Percentiles rank a stretch among this genome's conserved stretches.
phyloP scores from a whole-genome alignment of 1,140 invertebrate genomes.

The Drosophila bipectinata region DNA sequence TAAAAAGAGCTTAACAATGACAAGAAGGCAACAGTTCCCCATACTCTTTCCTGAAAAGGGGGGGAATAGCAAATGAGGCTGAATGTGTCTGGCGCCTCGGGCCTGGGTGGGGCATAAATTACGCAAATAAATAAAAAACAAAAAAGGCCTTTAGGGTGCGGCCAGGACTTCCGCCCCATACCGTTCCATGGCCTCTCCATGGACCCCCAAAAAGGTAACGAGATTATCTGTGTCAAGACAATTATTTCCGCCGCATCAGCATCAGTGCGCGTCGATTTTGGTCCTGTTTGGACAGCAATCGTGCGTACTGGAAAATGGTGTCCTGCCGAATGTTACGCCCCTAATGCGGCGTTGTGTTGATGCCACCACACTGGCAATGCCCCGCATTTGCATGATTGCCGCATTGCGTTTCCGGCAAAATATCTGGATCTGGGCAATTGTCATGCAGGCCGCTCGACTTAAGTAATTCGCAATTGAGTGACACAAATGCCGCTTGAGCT shows the following conservation, averaged over 20 bases:
- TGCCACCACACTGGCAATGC: conserved; percentile 17
- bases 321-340: conserved; percentile 11
- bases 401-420: conserved; percentile 73
- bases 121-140: conserved; percentile 81
- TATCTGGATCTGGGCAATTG: conserved; percentile 55
- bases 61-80: conserved; percentile 38
- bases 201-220: conserved; percentile 60
- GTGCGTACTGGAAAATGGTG: conserved; percentile 53
- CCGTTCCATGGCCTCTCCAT: conserved; percentile 6
- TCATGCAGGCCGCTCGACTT: conserved; percentile 41
- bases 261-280: conserved; percentile 20
- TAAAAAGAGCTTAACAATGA: conserved; percentile 66
- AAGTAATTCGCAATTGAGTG: conserved; percentile 67
- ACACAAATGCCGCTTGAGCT: conserved; percentile 45
- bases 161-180: neutral
- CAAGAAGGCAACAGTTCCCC: conserved; percentile 50
- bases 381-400: conserved; percentile 80
- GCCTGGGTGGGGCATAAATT: conserved; percentile 73
- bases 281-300: conserved; percentile 58
- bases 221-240: conserved; percentile 83
- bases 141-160: conserved; percentile 15
- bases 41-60: neutral
- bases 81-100: conserved; percentile 43
- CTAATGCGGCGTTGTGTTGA: conserved; percentile 40
- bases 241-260: conserved; percentile 83